A percentile compares a stretch with the other conserved stretches of the same genome.
These are phyloP conservation scores for Cosmia trapezina DNA, from an alignment of 2,888 invertebrate genomes.

Conservation along the genomic window DNA sequence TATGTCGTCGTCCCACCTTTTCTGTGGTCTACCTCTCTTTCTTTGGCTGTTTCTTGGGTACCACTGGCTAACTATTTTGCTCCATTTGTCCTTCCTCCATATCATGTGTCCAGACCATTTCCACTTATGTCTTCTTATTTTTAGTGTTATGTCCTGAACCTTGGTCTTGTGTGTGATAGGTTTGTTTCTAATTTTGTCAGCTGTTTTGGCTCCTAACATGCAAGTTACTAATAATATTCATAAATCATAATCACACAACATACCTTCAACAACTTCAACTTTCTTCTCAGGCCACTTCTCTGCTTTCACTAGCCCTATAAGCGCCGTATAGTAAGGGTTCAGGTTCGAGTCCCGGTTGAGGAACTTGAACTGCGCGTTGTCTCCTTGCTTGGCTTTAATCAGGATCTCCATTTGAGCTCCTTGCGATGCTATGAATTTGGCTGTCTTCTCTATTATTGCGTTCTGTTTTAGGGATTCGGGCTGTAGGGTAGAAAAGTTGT, in stretches of 20 bases:
- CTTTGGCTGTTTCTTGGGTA: too few relatives aligned
- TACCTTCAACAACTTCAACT: conserved; percentile 79
- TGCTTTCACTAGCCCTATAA: conserved; percentile 84
- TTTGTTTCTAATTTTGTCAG: too few relatives aligned
- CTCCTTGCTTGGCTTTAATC: conserved; percentile 98
- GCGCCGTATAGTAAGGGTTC: conserved; percentile 96
- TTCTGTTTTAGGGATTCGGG: conserved; percentile 96
- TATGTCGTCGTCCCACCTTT: too few relatives aligned
- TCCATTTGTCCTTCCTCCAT: too few relatives aligned
- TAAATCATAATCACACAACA: neutral
- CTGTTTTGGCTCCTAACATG: too few relatives aligned
- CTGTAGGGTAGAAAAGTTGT: conserved; percentile 83
- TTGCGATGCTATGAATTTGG: conserved; percentile 96
- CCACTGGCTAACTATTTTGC: too few relatives aligned
- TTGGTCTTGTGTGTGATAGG: too few relatives aligned
- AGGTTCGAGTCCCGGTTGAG: conserved; percentile 95
- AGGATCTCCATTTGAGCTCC: conserved; percentile 99
- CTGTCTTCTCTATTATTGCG: conserved; percentile 98
- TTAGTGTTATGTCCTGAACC: too few relatives aligned
- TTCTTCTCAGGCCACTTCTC: conserved; percentile 85
- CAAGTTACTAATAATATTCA: neutral
- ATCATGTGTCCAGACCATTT: too few relatives aligned
- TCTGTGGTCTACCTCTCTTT: too few relatives aligned
- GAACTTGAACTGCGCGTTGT: conserved; percentile 98
- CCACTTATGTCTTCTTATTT: too few relatives aligned